Conservation (phyloP, 2,797 vertebrate species). For the Luscinia luscinia region DNA sequence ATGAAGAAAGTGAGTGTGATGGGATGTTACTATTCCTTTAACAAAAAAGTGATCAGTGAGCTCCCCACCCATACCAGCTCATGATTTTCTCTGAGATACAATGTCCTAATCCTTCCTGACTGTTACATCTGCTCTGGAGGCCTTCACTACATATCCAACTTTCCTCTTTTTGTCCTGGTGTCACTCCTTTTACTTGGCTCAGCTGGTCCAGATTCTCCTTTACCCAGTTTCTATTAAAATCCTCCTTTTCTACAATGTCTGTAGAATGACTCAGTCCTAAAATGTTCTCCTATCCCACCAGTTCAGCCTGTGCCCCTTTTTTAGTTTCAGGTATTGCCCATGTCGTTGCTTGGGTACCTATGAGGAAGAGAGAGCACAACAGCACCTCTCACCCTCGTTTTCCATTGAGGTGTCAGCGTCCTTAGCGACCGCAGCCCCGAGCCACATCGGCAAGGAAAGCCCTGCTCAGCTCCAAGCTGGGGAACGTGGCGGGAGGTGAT, state of each 20-base stretch:
- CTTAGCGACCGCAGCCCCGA: neutral
- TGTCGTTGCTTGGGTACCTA: neutral
- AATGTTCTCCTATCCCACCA: neutral
- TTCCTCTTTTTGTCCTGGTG: neutral
- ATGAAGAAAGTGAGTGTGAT: neutral
- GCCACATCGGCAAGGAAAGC: neutral
- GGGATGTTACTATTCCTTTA: neutral
- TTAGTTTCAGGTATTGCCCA: neutral
- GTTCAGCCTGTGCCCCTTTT: neutral
- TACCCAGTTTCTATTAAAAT: neutral
- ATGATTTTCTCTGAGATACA: neutral
- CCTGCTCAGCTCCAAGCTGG: neutral
- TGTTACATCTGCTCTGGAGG: neutral
- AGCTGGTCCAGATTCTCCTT: neutral
- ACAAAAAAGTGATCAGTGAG: neutral
- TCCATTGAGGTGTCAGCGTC: neutral
- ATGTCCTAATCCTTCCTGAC: neutral
- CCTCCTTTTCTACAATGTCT: neutral
- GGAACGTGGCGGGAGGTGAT: fast-evolving
- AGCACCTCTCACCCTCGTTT: neutral
- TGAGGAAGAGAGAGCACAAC: neutral
- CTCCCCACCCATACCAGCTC: neutral
- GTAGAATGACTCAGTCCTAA: neutral
- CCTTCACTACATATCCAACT: neutral
- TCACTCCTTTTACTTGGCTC: neutral